Evolutionary conservation across 2,113 vertebrate species (phyloP), one percentile per base, ranked within the genome.

Genomic region (Protobothrops flavoviridis): DNA sequence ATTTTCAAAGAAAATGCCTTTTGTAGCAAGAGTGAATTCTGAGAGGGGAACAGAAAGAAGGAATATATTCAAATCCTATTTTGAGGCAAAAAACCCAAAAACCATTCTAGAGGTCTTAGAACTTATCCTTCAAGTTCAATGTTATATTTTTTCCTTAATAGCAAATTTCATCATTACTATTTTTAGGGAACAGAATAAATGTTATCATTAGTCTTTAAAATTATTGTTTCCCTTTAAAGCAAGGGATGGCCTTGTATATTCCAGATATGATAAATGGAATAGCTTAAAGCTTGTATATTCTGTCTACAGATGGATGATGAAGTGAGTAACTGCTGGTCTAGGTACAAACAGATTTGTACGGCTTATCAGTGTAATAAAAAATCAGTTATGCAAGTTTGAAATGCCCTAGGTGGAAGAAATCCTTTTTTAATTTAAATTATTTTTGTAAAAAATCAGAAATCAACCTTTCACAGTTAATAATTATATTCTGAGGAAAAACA

Each of bases 381-480:
- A 24, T 7, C n/a, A 85, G n/a, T 43, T 24, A 15, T 39, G 13
- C 52, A 26, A 33, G 1, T 0, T 39, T 1, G 23, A 55, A 29
- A 26, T 74, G 1, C 4, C 3, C 0, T 10, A 21, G 2, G 0
- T 21, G 87, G 13, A 87, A 74, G 92, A 86, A 90, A 59, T 9
- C 0, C 2, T 0, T 6, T 3, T 0, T 48, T 5, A 3, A 12
- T 33, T 50, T 1, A 6, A 21, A 29, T 48, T 45, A 24, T 48
- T 0, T 94, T 52, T 0, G 55, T 2, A 0, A 90, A 69, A 15
- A 85, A 45, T 23, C 3, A 29, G 11, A 23, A 85, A 48, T 5
- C 17, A 91, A 39, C 0, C 2, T 90, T 85, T 43, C 74, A 29
- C 2, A 59, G 48, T 48, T 81, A 53, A 91, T 81, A 39, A 91